Percentiles rank a stretch among this genome's conserved stretches.
These are phyloP conservation scores for Pegoplata infirma DNA, from an alignment of 2,888 invertebrate genomes.

Conservation along the genomic window DNA sequence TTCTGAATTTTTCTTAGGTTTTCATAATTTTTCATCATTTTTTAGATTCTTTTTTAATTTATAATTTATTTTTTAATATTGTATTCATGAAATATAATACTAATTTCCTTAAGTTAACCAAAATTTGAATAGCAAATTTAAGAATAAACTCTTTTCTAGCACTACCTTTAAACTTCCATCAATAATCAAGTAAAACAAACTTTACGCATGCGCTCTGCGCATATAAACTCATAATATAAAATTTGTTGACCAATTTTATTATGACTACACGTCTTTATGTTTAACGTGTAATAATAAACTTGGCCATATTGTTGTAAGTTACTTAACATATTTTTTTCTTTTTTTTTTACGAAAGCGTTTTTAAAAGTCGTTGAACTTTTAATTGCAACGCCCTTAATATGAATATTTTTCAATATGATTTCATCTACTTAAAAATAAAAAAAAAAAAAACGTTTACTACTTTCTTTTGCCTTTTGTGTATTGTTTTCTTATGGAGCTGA, in stretches of 20 bases:
- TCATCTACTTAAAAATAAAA: slow-evolving; percentile 19
- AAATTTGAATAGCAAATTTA: too few relatives aligned
- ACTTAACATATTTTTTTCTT: slow-evolving; percentile 41
- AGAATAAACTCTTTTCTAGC: too few relatives aligned
- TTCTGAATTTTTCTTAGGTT: too few relatives aligned
- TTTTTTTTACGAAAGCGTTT: not conserved
- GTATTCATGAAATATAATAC: too few relatives aligned
- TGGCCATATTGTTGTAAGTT: slow-evolving; percentile 13
- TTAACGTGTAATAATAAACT: slow-evolving; percentile 15
- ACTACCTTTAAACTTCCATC: too few relatives aligned
- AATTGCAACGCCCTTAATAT: slow-evolving; percentile 50
- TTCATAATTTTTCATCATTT: too few relatives aligned
- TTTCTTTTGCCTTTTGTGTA: slow-evolving; percentile 34
- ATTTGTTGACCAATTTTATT: slow-evolving; percentile 30
- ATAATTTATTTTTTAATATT: too few relatives aligned
- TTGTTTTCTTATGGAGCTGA: slow-evolving; percentile 1
- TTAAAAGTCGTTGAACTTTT: slow-evolving; percentile 52
- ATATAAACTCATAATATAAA: not conserved
- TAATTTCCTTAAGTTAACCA: too few relatives aligned
- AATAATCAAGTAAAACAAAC: too few relatives aligned
- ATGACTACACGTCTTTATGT: slow-evolving; percentile 15
- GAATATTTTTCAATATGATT: slow-evolving; percentile 27
- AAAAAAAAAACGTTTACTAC: slow-evolving; percentile 25
- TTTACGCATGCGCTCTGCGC: not conserved
- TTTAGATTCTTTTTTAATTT: too few relatives aligned